Conservation (phyloP, 1,140 invertebrate species). For the Lamellibrachia luymesi region DNA sequence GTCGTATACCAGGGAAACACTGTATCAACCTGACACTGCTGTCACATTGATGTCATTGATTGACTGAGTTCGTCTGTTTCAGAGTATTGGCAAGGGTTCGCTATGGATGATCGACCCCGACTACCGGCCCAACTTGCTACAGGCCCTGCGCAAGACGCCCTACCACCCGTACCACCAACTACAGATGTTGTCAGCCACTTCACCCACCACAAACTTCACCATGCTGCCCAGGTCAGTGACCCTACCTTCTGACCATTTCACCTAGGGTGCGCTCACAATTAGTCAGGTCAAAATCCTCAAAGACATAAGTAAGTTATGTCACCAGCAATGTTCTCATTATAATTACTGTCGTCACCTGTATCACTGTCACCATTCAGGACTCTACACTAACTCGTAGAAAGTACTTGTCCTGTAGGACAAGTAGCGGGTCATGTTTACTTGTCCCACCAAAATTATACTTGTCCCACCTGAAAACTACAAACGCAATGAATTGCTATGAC, state of each 20-base stretch:
- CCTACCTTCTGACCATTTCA: not conserved
- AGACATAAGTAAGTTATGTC: not conserved
- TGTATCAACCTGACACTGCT: not conserved
- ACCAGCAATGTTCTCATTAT: too few species aligned
- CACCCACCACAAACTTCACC: slow-evolving; percentile 18
- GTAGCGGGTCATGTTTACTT: too few species aligned
- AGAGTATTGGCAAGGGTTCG: slow-evolving; percentile 91
- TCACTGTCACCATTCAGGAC: too few species aligned
- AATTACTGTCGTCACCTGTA: too few species aligned
- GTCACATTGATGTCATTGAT: not conserved
- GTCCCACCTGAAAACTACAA: too few species aligned
- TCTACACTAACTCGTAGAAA: too few species aligned
- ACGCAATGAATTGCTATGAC: too few species aligned
- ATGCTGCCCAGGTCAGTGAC: not conserved
- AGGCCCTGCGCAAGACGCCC: slow-evolving; percentile 79
- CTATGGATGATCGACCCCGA: slow-evolving; percentile 92
- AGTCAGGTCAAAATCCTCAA: not conserved
- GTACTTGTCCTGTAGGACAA: too few species aligned
- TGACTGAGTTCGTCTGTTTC: slow-evolving; percentile 27
- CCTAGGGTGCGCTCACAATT: not conserved
- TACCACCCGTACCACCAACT: slow-evolving; percentile 70
- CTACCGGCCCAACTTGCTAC: slow-evolving; percentile 79
- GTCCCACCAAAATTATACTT: too few species aligned
- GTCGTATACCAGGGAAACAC: too few species aligned
- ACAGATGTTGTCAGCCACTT: slow-evolving; percentile 54